Percentiles rank a stretch among this genome's conserved stretches.
Evolutionary conservation across 2,113 vertebrate species (phyloP).

Genomic region (Ceyx cyanopectus): DNA sequence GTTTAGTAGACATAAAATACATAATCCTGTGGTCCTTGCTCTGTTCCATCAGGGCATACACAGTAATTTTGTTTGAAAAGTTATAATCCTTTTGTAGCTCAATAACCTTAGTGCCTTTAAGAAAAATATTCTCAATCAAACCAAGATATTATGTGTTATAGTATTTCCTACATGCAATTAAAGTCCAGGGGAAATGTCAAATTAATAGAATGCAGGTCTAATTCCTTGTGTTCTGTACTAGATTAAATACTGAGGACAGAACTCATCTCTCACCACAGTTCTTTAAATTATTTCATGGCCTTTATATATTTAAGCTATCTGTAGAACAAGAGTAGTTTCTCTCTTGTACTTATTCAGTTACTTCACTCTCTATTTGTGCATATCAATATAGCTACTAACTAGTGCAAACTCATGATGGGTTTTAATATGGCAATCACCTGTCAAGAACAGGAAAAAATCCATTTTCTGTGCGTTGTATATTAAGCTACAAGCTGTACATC

Average conservation of each 20-base stretch:
- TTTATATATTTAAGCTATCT: neutral
- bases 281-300: neutral
- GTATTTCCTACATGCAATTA: neutral
- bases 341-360: neutral
- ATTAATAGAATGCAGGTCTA: neutral
- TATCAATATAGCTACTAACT: neutral
- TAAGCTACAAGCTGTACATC: neutral
- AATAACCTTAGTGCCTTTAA: neutral
- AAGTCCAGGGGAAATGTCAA: neutral
- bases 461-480: neutral
- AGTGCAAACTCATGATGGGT: neutral
- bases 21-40: neutral
- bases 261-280: neutral
- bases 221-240: neutral
- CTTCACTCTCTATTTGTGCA: neutral
- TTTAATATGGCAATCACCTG: neutral
- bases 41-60: neutral
- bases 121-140: neutral
- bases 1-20: neutral
- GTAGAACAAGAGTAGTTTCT: neutral
- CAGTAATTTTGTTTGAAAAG: neutral
- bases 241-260: neutral
- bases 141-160: neutral
- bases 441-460: neutral
- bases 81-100: neutral